Evolutionary conservation across 1,140 invertebrate genomes (phyloP).

Genomic region (Uloborus diversus): DNA sequence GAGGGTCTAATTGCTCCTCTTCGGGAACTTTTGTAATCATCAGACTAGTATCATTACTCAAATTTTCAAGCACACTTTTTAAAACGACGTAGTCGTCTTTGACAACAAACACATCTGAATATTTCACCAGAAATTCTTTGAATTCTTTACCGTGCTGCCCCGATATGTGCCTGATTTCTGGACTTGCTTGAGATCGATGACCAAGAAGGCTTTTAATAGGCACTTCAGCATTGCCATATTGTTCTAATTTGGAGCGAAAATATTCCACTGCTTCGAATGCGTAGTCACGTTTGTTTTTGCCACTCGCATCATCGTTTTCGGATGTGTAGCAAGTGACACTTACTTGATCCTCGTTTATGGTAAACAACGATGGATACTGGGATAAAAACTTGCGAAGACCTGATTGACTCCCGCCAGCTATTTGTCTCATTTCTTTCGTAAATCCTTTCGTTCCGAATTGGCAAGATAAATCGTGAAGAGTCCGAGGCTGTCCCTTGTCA

Average conservation of each 20-base stretch:
- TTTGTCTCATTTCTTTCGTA: constrained; percentile 86
- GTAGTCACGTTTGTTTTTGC: constrained; percentile 74
- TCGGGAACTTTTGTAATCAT: constrained; percentile 59
- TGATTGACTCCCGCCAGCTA: constrained; percentile 92
- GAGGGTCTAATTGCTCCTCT: constrained; percentile 61
- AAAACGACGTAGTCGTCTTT: constrained; percentile 84
- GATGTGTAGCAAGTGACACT: constrained; percentile 61
- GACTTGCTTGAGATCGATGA: constrained; percentile 82
- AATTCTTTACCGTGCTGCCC: constrained; percentile 93
- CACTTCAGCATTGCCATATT: constrained; percentile 67
- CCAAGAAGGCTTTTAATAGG: constrained; percentile 92
- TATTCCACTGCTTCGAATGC: constrained; percentile 93
- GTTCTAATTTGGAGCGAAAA: constrained; percentile 75
- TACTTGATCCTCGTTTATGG: constrained; percentile 90
- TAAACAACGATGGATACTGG: constrained; percentile 91
- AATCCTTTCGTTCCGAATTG: constrained; percentile 96
- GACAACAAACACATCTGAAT: constrained; percentile 86
- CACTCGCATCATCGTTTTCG: constrained; percentile 35
- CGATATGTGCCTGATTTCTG: constrained; percentile 94
- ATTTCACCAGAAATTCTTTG: constrained; percentile 85
- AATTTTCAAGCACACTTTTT: constrained; percentile 71
- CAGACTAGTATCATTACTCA: constrained; percentile 69
- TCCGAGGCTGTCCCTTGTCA: constrained; percentile 89
- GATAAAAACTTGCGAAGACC: constrained; percentile 86
- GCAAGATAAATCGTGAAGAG: constrained; percentile 94